Base-by-base conservation (phyloP, 2,888 invertebrate species). In the Drosophila siamana region DNA sequence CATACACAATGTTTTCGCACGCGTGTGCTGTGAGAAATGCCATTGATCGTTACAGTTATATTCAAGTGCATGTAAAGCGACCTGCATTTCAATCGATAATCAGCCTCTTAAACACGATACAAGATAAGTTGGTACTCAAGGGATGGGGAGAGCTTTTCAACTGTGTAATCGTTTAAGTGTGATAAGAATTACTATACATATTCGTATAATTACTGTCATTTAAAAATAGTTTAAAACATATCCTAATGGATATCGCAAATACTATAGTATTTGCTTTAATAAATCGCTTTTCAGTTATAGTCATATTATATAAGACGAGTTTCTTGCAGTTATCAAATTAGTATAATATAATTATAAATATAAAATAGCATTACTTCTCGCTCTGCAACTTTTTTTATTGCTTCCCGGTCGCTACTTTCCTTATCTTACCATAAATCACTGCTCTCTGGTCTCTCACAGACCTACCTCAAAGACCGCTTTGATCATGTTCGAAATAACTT, bases 31-130 rank as follows among this genome's bases (percentile, higher is more conserved):
- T 61, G 65, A 61, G 69, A 74, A 69, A 57, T 8, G 26, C 52
- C 40, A 61, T 48, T 24, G 44, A 70, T 48, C 40, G 24, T 64
- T 48, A 38, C 9, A 55, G 38, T 15, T 43, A 15, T 38, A 7
- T 41, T 7, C 15, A n/a, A n/a, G n/a, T n/a, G n/a, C n/a, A n/a
- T n/a, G n/a, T n/a, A 46, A 22, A 30, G 44, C 24, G 64, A 52
- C 55, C 75, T 33, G 70, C 76, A 74, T 74, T 50, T 54, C 15
- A 30, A 61, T 61, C 15, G 52, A 60, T 8, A 5, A 15, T 55
- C 11, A 50, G 54, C 19, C 33, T 51, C 44, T 8, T 63, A 15
- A 38, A 48, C 48, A n/a, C 62, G 26, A 36, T 40, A 28, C 43
- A n/a, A 30, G 30, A 30, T 33, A 33, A 4, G 33, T 33, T 33